A percentile compares a stretch with the other conserved stretches of the same genome.
Evolutionary conservation across 2,888 invertebrate species (phyloP).

Genomic region (Diarsia mendica): DNA sequence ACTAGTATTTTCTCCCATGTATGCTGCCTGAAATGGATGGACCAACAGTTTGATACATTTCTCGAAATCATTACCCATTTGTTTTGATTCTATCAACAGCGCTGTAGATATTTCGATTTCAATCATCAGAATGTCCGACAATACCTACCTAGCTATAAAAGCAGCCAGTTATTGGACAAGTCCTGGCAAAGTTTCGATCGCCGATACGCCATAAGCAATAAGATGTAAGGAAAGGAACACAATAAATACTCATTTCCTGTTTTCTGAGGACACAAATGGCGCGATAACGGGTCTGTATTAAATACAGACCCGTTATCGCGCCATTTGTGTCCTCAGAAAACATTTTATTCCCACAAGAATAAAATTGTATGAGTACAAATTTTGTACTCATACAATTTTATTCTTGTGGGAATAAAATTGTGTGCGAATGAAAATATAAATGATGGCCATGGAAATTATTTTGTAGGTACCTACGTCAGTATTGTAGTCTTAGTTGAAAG

Average conservation of each 20-base stretch:
- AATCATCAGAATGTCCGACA: neutral
- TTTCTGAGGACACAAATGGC: slow-evolving; percentile 22
- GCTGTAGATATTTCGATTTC: neutral
- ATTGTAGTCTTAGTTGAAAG: neutral
- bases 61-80: neutral
- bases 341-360: too few species aligned
- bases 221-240: slow-evolving; percentile 18
- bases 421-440: slow-evolving; percentile 10
- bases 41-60: slow-evolving; percentile 1
- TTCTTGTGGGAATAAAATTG: slow-evolving; percentile 8
- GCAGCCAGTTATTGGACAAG: neutral
- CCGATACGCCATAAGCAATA: slow-evolving; percentile 6
- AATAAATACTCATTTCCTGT: slow-evolving; percentile 48
- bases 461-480: neutral
- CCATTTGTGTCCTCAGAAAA: too few species aligned
- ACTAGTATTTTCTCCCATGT: neutral
- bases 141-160: neutral
- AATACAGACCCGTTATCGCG: too few species aligned
- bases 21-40: neutral
- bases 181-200: neutral
- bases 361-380: too few species aligned
- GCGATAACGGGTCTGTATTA: slow-evolving; percentile 21
- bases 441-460: neutral
- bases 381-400: slow-evolving; percentile 18
- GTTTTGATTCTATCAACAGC: slow-evolving; percentile 8